Base-by-base conservation (phyloP, 2,113 vertebrate species). In the Brachyistius frenatus region DNA sequence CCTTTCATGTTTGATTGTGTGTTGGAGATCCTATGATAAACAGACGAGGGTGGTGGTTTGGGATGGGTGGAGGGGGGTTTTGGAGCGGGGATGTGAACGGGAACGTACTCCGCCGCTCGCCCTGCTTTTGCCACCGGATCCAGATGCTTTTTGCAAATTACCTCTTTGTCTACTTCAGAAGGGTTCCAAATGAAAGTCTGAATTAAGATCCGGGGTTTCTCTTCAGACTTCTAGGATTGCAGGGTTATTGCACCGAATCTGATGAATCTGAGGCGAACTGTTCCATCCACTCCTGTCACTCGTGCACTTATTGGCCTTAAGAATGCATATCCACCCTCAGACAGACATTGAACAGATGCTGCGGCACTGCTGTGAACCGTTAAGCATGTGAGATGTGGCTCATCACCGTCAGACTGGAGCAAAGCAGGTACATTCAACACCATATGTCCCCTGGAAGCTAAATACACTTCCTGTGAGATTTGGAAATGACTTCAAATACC, bases 1-100 rank as follows among this genome's bases (percentile, higher is more conserved):
- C 86, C 95, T 95, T 95, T 95, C 94, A 95, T 95, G 94, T 95
- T 94, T 94, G 91, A 94, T 95, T 94, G 92, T 91, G 91, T 93
- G 93, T 92, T 94, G 89, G 92, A 94, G 94, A 95, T 94, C 93
- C 89, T 93, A 94, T 92, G 95, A 95, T 95, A 94, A 95, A 94
- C 94, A 95, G 94, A 95, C 85, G 72, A 91, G 91, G 91, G 91
- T 80, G 91, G 89, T 85, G 87, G 90, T 87, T 87, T 76, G 66
- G 54, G 63, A 8, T 55, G 82, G 71, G 79, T 37, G 52, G 83
- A 63, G 77, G 81, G 63, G 67, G 75, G 41, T 23, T 52, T 23
- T 23, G 16, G 49, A 71, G 77, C 52, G 50, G 70, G 77, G 83
- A 57, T 72, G 56, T 37, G 81, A 88, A 88, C 88, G 86, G 86